phyloP scores from a whole-genome alignment of 2,113 vertebrate species.

The Mohoua ochrocephala region DNA sequence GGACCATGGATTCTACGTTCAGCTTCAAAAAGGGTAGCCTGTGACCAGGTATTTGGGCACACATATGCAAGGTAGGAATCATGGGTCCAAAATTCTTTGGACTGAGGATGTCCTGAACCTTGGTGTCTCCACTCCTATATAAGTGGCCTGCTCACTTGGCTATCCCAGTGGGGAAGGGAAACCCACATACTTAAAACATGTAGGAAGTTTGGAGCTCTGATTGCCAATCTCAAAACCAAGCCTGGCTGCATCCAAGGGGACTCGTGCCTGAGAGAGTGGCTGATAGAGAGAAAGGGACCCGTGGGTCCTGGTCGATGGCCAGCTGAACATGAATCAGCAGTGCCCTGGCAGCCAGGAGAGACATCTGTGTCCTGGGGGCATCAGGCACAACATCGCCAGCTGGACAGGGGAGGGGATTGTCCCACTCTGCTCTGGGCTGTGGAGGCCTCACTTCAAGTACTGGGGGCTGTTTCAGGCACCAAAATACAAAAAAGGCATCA shows the following conservation, averaged over 20 bases:
- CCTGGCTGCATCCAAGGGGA: not conserved
- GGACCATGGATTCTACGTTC: not conserved
- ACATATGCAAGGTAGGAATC: not conserved
- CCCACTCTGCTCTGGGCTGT: not conserved
- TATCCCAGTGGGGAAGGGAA: not conserved
- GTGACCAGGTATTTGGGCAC: not conserved
- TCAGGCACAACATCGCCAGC: accelerated
- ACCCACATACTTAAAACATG: not conserved
- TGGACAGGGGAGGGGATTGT: accelerated
- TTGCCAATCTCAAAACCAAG: not conserved
- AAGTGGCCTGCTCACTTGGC: not conserved
- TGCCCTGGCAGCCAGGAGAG: not conserved
- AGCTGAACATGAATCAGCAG: not conserved
- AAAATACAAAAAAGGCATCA: not conserved
- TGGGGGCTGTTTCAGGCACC: not conserved
- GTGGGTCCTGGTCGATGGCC: not conserved
- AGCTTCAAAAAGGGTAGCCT: not conserved
- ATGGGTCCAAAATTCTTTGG: not conserved
- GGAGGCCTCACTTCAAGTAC: not conserved
- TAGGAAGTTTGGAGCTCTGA: not conserved
- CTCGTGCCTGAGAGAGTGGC: not conserved
- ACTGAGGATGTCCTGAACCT: not conserved
- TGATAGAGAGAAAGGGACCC: not conserved
- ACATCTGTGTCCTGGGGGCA: not conserved
- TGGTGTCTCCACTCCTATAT: not conserved